Base-by-base conservation (phyloP, 2,888 invertebrate genomes). In the Ferdinandea cuprea region DNA sequence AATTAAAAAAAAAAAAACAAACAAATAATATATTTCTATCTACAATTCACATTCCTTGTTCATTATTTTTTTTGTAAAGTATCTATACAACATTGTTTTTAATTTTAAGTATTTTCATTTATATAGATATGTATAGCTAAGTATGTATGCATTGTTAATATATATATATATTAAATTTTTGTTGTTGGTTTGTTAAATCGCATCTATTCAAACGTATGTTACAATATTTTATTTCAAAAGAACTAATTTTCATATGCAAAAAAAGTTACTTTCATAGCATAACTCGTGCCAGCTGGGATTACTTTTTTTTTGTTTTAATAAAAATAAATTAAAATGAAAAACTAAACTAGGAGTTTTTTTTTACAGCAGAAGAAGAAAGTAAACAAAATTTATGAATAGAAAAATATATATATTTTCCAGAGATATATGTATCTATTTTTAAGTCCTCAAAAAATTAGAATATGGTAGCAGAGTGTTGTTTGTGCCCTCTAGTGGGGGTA, bases 211-310 rank as follows among this genome's bases (percentile, higher is more conserved):
- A 77, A 73, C 78, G 68, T 83, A 78, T 83, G 50, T 83, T 83
- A 83, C 83, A 83, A 73, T n/a, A n/a, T 77, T 68, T 78, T 44
- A 72, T 83, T 69, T 83, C 58, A 63, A 44, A 71, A 68, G 44
- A 83, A 72, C 83, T 72, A 78, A 66, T 66, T 78, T 72, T 61
- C 72, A 83, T 83, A 83, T 83, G 83, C 83, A 83, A 83, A 83
- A 76, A 85, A 85, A 85, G 63, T 84, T 85, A 81, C 79, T 85
- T 76, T 86, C 86, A 89, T 88, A 89, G 90, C 88, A 90, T 90
- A 91, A 91, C 91, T 91, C 91, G 91, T 91, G 91, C 91, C 91
- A 91, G 91, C 90, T 91, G 91, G 91, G 91, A 89, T 89, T 89
- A 89, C 87, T 89, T 86, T 87, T 86, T 88, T 46, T 68, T 72